These are phyloP conservation scores for Anthoptus insignis DNA, from an alignment of 2,888 invertebrate species.

Conservation along the genomic window DNA sequence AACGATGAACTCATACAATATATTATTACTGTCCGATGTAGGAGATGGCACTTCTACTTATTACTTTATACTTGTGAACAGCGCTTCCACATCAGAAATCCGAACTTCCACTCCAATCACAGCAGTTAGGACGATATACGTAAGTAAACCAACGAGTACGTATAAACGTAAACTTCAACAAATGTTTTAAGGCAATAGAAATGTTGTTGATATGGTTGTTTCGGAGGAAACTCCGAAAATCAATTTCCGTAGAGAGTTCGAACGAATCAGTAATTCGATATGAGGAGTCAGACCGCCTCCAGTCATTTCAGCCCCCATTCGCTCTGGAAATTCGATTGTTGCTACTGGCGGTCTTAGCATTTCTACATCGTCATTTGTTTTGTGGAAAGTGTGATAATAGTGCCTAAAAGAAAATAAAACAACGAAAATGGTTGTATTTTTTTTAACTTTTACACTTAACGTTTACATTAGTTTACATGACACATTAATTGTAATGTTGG, in stretches of 20 bases:
- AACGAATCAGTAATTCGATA: slow-evolving; percentile 63
- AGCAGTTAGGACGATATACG: neutral
- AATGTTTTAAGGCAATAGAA: slow-evolving; percentile 35
- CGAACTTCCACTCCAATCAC: neutral
- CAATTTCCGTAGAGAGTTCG: slow-evolving; percentile 75
- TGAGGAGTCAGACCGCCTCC: slow-evolving; percentile 54
- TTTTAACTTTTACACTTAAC: no score
- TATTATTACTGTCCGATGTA: no score
- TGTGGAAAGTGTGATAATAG: no score
- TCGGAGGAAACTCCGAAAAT: slow-evolving; percentile 69
- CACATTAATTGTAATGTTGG: no score
- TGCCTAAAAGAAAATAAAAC: no score
- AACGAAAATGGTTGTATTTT: no score
- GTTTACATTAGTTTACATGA: no score
- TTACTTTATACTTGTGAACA: no score
- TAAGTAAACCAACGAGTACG: neutral
- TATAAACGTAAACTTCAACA: neutral
- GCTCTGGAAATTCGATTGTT: slow-evolving; percentile 77
- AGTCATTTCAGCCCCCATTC: slow-evolving; percentile 67
- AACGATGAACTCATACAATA: no score
- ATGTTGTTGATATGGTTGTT: slow-evolving; percentile 69
- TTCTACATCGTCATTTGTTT: no score
- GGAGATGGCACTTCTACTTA: no score
- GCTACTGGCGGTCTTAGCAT: slow-evolving; percentile 69
- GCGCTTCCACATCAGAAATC: neutral